Evolutionary conservation across 1,140 invertebrate genomes (phyloP).

Genomic region (Bombus haemorrhoidalis): DNA sequence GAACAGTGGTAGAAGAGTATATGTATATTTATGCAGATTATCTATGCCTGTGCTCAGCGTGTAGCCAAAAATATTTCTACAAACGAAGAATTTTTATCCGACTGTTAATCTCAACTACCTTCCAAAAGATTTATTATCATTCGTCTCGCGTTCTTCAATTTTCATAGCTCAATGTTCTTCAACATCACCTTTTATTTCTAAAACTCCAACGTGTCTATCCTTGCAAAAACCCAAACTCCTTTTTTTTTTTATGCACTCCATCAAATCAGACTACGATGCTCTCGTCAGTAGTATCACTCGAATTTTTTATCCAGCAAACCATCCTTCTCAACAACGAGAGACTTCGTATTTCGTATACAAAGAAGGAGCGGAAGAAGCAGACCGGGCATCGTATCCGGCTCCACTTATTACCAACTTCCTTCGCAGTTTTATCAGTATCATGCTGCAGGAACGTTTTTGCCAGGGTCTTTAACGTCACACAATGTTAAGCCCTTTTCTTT

Average conservation of each 20-base stretch:
- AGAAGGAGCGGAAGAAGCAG: neutral
- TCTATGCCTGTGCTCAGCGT: neutral
- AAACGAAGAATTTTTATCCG: neutral
- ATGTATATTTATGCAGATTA: neutral
- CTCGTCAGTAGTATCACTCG: neutral
- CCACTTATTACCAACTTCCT: conserved; percentile 13
- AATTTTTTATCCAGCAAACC: neutral
- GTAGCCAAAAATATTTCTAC: neutral
- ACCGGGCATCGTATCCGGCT: neutral
- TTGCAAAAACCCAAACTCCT: neutral
- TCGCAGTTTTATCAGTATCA: conserved; percentile 20
- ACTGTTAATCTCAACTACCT: no score
- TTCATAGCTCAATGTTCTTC: no score
- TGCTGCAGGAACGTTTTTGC: neutral
- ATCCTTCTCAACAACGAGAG: neutral
- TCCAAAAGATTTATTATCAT: no score
- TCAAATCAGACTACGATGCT: neutral
- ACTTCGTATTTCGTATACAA: conserved; percentile 1
- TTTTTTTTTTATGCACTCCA: no score
- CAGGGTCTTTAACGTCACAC: conserved; percentile 18
- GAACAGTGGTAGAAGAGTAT: no score
- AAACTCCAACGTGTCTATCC: neutral
- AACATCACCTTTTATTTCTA: no score
- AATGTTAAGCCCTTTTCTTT: conserved; percentile 18
- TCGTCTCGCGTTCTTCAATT: no score